A percentile compares a stretch with the other conserved stretches of the same genome.
Conservation (phyloP, 1,140 invertebrate species). For the Brevipalpus yothersi region DNA sequence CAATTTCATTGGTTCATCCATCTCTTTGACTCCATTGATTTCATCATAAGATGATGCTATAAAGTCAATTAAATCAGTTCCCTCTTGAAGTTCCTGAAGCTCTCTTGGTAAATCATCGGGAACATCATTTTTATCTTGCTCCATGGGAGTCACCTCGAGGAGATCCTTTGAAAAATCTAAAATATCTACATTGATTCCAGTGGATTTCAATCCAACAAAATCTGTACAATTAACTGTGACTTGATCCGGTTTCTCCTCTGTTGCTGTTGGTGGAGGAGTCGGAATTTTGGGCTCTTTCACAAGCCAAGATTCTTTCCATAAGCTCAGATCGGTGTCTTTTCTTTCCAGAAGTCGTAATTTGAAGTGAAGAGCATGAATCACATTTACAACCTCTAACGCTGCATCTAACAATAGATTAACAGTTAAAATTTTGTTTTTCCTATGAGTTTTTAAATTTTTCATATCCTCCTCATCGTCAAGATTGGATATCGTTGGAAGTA, state of each 20-base stretch:
- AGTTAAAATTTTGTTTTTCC: neutral
- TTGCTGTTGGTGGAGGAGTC: neutral
- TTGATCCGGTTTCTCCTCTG: neutral
- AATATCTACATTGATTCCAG: constrained; percentile 1
- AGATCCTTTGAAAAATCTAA: neutral
- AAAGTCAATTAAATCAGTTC: constrained; percentile 2
- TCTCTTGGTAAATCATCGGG: neutral
- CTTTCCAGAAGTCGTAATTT: neutral
- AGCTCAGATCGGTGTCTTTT: neutral
- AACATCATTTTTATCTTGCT: neutral
- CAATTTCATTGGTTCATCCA: neutral
- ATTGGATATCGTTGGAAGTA: constrained; percentile 20
- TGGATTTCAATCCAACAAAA: neutral
- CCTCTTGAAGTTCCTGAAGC: neutral
- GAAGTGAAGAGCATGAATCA: neutral
- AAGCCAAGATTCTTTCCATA: neutral
- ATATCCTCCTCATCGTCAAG: neutral
- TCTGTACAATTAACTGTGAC: neutral
- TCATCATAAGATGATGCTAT: neutral
- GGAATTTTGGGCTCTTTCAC: neutral
- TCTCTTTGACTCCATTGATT: neutral
- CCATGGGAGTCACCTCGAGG: neutral
- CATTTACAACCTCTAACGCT: neutral
- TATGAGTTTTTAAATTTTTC: neutral
- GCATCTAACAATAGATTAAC: neutral